phyloP scores from a whole-genome alignment of 2,888 invertebrate genomes.

The Carterocephalus palaemon region DNA sequence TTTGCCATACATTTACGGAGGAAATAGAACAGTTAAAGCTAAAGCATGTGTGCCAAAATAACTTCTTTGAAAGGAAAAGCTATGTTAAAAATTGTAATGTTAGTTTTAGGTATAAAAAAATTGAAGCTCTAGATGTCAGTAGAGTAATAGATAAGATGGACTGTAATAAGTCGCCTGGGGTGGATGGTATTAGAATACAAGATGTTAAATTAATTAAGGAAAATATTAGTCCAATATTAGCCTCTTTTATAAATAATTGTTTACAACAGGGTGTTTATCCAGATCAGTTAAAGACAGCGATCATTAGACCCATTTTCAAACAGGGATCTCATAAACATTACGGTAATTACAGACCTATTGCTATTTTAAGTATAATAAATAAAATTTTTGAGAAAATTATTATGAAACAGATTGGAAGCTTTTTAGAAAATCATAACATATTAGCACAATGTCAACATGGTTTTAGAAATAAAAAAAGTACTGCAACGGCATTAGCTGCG shows the following conservation, averaged over 20 bases:
- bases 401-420: neutral
- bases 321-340: no score
- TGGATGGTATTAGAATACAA: no score
- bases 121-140: no score
- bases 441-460: neutral
- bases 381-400: slow-evolving; percentile 16
- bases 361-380: slow-evolving; percentile 20
- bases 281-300: no score
- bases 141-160: no score
- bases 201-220: neutral
- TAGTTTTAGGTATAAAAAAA: neutral
- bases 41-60: neutral
- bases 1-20: neutral
- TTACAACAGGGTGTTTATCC: neutral
- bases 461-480: neutral
- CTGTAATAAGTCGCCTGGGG: no score
- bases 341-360: slow-evolving; percentile 16
- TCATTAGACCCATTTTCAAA: no score
- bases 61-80: neutral
- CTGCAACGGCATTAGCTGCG: neutral
- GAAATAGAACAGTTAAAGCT: neutral
- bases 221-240: neutral
- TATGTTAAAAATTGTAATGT: neutral
- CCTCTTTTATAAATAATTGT: neutral
- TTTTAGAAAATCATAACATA: neutral